Conservation (phyloP, 2,888 invertebrate species). For the Hedya salicella region DNA sequence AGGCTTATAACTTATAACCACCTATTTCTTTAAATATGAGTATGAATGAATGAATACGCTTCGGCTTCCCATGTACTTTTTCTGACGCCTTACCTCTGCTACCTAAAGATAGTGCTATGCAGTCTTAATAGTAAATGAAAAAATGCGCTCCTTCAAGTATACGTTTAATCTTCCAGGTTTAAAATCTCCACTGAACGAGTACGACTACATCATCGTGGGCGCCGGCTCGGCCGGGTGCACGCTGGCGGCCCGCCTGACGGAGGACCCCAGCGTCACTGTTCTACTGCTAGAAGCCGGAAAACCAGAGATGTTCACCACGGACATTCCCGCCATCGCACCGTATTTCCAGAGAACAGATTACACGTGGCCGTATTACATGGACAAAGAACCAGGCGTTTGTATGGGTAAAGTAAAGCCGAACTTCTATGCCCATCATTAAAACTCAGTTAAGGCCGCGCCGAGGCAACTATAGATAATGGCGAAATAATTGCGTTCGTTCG, state of each 20-base stretch:
- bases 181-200: conserved; percentile 70
- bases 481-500: too few species aligned
- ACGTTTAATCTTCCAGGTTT: conserved; percentile 58
- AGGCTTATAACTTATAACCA: too few species aligned
- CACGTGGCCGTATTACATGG: conserved; percentile 86
- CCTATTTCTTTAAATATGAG: too few species aligned
- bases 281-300: conserved; percentile 86
- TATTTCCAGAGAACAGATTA: conserved; percentile 85
- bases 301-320: conserved; percentile 74
- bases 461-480: too few species aligned
- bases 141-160: neutral
- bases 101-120: too few species aligned
- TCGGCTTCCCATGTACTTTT: too few species aligned
- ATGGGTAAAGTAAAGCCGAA: conserved; percentile 57
- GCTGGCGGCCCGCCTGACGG: conserved; percentile 79
- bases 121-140: too few species aligned
- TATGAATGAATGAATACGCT: too few species aligned
- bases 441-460: too few species aligned
- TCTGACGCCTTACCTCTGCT: too few species aligned
- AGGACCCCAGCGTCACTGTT: conserved; percentile 80
- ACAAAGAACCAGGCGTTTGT: conserved; percentile 84
- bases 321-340: conserved; percentile 82
- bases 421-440: too few species aligned
- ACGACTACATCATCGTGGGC: conserved; percentile 84
- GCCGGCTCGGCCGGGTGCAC: conserved; percentile 86